Conservation (phyloP, 2,113 vertebrate species). For the Pungitius pungitius region DNA sequence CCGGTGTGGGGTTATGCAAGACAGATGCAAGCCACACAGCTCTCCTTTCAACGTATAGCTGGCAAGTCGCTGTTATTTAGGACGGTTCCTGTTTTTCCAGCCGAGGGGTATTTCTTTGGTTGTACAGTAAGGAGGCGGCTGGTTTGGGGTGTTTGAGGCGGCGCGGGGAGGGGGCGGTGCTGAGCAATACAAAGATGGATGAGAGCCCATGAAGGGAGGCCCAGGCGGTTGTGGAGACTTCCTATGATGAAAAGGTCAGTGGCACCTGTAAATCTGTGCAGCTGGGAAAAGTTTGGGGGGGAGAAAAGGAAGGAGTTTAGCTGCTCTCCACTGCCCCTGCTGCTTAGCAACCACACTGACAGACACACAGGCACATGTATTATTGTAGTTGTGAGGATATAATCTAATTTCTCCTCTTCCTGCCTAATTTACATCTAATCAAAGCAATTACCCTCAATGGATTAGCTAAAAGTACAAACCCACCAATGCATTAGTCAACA, state of each 20-base stretch:
- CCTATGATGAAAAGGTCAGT: slow-evolving; percentile 83
- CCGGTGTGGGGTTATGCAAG: slow-evolving; percentile 9
- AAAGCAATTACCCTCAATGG: neutral
- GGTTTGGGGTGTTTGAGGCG: slow-evolving; percentile 26
- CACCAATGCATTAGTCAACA: slow-evolving; percentile 5
- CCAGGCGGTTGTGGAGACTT: slow-evolving; percentile 74
- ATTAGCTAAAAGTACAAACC: neutral
- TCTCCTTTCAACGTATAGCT: slow-evolving; percentile 10
- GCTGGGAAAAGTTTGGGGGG: slow-evolving; percentile 51
- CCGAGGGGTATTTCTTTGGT: slow-evolving; percentile 14
- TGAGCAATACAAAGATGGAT: slow-evolving; percentile 38
- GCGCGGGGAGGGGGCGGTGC: slow-evolving; percentile 9
- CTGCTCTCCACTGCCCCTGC: slow-evolving; percentile 43
- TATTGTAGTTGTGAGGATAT: neutral
- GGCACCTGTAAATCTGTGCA: slow-evolving; percentile 84
- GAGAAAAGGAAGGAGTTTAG: slow-evolving; percentile 39
- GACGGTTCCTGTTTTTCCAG: slow-evolving; percentile 30
- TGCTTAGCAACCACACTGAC: slow-evolving; percentile 28
- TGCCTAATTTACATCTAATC: neutral
- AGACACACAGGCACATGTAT: slow-evolving; percentile 31
- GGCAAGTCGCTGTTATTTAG: slow-evolving; percentile 50
- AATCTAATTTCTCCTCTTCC: neutral
- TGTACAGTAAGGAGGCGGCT: neutral
- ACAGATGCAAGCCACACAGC: slow-evolving; percentile 31
- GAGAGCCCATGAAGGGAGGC: slow-evolving; percentile 50